These are phyloP conservation scores for Drosophila rufa DNA, from an alignment of 1,140 invertebrate species.

Conservation along the genomic window DNA sequence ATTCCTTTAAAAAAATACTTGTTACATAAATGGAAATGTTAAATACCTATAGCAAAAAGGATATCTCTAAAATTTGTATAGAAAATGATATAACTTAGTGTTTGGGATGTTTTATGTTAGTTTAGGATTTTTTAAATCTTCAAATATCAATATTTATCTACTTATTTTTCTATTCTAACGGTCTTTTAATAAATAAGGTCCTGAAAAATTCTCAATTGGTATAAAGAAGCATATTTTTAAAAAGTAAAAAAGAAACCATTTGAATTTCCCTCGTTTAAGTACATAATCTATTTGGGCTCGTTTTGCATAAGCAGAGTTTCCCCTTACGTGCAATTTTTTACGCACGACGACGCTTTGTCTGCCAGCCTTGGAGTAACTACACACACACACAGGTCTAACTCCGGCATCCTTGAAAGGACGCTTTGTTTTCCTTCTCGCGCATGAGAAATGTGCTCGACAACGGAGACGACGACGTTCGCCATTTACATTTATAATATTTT, in stretches of 20 bases:
- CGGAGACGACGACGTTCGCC: constrained; percentile 35
- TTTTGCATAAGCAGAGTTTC: constrained; percentile 34
- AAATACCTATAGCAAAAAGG: no score
- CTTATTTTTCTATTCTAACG: no score
- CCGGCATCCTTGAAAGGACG: constrained; percentile 19
- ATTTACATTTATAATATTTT: constrained; percentile 67
- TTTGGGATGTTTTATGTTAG: no score
- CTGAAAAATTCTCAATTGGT: no score
- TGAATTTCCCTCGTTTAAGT: constrained; percentile 11
- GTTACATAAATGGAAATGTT: no score
- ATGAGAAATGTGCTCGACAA: constrained; percentile 64
- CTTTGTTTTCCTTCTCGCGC: constrained; percentile 50
- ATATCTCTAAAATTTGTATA: no score
- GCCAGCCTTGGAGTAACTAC: constrained; percentile 50
- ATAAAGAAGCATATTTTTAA: not conserved
- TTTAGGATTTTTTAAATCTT: no score
- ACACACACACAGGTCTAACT: constrained; percentile 13
- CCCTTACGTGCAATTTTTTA: constrained; percentile 39
- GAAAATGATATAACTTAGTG: no score
- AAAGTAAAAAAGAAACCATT: not conserved
- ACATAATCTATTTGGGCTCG: constrained; percentile 17
- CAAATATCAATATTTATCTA: no score
- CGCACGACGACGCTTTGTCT: constrained; percentile 53
- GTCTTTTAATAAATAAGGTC: no score
- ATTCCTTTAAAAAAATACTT: not conserved